A percentile compares a stretch with the other conserved stretches of the same genome.
phyloP scores from a whole-genome alignment of 2,113 vertebrate species.

The Tetrax tetrax region DNA sequence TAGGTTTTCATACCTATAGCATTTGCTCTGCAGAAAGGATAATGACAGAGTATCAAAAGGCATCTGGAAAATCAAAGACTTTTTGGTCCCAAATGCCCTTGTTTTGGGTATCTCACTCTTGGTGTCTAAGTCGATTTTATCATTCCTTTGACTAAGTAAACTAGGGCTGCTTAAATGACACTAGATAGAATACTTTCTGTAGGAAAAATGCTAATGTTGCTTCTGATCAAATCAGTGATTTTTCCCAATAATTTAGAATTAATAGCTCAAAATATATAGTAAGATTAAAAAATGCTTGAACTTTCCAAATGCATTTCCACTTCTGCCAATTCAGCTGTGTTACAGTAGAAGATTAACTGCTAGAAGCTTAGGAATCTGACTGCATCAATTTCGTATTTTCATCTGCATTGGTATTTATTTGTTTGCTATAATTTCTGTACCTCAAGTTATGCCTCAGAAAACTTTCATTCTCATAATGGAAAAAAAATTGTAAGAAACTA shows the following conservation, averaged over 20 bases:
- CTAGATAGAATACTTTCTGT: background rate
- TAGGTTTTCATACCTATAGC: background rate
- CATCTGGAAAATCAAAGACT: background rate
- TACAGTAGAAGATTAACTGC: background rate
- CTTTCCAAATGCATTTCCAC: slow-evolving; percentile 16
- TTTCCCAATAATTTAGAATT: background rate
- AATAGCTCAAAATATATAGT: slow-evolving; percentile 11
- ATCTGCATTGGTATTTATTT: slow-evolving; percentile 39
- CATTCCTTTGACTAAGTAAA: background rate
- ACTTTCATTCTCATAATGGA: background rate
- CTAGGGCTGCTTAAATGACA: background rate
- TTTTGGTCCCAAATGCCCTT: background rate
- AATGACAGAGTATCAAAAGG: background rate
- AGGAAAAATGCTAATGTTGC: background rate
- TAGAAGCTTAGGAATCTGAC: background rate
- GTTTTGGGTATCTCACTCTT: background rate
- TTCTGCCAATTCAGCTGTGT: slow-evolving; percentile 32
- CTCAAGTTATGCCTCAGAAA: background rate
- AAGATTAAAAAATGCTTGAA: slow-evolving; percentile 42
- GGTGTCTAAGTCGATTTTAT: background rate
- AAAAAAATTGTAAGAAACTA: slow-evolving; percentile 12
- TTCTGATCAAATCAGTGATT: background rate
- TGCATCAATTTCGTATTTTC: background rate
- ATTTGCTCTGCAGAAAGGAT: background rate
- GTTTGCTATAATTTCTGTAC: background rate